Conservation (phyloP, 2,113 vertebrate genomes). For the Micronycteris hirsuta region DNA sequence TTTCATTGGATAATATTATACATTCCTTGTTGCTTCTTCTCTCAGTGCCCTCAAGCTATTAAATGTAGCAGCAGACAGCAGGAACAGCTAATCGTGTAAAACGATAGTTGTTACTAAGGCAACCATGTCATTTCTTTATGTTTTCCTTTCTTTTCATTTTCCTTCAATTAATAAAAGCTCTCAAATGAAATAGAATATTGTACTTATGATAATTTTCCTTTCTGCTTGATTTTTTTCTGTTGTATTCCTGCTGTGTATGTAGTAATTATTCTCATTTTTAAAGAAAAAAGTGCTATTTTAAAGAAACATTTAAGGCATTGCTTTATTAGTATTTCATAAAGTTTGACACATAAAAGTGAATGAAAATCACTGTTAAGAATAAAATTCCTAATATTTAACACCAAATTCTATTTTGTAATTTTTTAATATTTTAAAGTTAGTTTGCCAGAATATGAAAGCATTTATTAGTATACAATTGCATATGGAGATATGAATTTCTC, state of each 20-base stretch:
- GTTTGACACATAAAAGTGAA: background rate
- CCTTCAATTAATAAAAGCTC: slow-evolving; percentile 11
- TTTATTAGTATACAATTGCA: background rate
- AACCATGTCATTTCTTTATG: background rate
- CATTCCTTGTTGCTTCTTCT: background rate
- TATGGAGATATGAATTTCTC: background rate
- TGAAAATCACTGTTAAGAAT: background rate
- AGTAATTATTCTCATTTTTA: slow-evolving; percentile 24
- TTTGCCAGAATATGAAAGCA: background rate
- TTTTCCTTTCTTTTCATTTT: slow-evolving; percentile 23
- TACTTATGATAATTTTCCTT: slow-evolving; percentile 47
- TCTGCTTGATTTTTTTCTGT: background rate
- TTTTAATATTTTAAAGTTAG: background rate
- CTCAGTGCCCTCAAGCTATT: background rate
- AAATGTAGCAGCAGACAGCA: background rate
- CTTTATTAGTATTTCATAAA: background rate
- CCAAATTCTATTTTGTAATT: background rate
- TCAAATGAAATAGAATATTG: slow-evolving; percentile 27
- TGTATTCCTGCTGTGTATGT: background rate
- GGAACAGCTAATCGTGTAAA: background rate
- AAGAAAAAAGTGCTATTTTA: background rate
- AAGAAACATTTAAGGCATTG: background rate
- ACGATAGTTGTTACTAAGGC: slow-evolving; percentile 23
- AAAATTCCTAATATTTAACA: background rate
- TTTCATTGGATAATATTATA: background rate